phyloP scores from a whole-genome alignment of 2,888 invertebrate species.

The Pharmacophagus antenor region DNA sequence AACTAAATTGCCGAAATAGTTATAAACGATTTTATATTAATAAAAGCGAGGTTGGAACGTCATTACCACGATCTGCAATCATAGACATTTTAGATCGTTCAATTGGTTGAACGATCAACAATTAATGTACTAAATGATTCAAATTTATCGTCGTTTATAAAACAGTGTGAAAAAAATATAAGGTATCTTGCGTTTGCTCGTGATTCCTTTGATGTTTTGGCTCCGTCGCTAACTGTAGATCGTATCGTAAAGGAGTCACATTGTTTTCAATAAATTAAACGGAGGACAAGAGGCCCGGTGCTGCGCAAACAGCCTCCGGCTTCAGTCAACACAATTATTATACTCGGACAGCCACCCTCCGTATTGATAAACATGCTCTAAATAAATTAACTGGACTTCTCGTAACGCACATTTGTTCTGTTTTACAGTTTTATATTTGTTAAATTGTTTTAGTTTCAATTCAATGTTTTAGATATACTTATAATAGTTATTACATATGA shows the following conservation, averaged over 20 bases:
- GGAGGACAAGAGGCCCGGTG: constrained; percentile 61
- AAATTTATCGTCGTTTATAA: too few relatives aligned
- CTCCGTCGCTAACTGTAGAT: constrained; percentile 33
- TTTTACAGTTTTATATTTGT: constrained; percentile 9
- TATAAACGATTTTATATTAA: too few relatives aligned
- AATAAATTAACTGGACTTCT: constrained; percentile 74
- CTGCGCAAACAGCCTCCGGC: constrained; percentile 68
- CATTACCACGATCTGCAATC: too few relatives aligned
- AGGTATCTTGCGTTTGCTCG: neutral
- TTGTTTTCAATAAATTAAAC: constrained; percentile 80
- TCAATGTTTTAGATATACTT: constrained; percentile 18
- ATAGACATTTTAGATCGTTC: too few relatives aligned
- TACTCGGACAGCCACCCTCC: constrained; percentile 76
- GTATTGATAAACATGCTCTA: constrained; percentile 73
- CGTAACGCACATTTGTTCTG: constrained; percentile 44
- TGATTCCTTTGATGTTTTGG: constrained; percentile 3
- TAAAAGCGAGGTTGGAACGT: too few relatives aligned
- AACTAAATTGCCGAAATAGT: too few relatives aligned
- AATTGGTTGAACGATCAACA: too few relatives aligned
- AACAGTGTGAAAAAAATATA: neutral
- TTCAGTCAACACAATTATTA: constrained; percentile 80
- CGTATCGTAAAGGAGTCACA: constrained; percentile 44
- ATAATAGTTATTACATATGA: too few relatives aligned
- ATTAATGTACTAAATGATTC: too few relatives aligned
- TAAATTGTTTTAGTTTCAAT: constrained; percentile 22